Percentiles rank a stretch among this genome's conserved stretches.
Conservation (phyloP, 35 echinoderm and acorn worm species). For the Ophioderma brevispina region DNA sequence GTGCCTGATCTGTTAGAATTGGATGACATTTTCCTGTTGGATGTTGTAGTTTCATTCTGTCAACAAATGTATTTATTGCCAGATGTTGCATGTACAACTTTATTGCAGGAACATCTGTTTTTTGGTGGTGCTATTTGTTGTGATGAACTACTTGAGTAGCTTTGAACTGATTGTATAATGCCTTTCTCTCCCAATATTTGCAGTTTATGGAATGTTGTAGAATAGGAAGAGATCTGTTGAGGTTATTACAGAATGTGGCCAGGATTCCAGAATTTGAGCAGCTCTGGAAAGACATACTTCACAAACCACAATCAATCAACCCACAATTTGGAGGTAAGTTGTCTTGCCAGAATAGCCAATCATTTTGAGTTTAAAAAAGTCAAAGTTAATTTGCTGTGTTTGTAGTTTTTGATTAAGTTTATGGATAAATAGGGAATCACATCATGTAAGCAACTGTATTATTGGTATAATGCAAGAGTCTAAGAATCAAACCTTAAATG, state of each 20-base stretch:
- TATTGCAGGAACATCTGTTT: too few species aligned
- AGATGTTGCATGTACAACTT: too few species aligned
- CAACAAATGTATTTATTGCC: too few species aligned
- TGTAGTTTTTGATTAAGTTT: not conserved
- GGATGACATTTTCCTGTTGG: too few species aligned
- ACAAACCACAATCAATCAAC: slow-evolving; percentile 90
- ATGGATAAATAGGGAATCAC: too few species aligned
- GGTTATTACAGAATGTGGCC: slow-evolving; percentile 92
- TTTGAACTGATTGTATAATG: not conserved
- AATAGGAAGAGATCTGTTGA: slow-evolving; percentile 90
- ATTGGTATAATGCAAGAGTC: too few species aligned
- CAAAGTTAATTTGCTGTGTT: not conserved
- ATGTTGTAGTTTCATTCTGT: too few species aligned
- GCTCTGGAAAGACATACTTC: slow-evolving; percentile 91
- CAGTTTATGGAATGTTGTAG: slow-evolving; percentile 95
- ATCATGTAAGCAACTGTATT: too few species aligned
- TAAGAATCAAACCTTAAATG: too few species aligned
- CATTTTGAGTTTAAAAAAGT: not conserved
- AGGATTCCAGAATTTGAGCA: slow-evolving; percentile 99
- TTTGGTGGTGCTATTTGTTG: too few species aligned
- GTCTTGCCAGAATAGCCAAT: not conserved
- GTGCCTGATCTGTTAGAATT: too few species aligned
- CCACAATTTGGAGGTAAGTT: slow-evolving; percentile 89
- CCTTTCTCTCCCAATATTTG: not conserved
- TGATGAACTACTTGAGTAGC: too few species aligned